phyloP scores from a whole-genome alignment of 2,888 invertebrate genomes.

The Cheilosia urbana region DNA sequence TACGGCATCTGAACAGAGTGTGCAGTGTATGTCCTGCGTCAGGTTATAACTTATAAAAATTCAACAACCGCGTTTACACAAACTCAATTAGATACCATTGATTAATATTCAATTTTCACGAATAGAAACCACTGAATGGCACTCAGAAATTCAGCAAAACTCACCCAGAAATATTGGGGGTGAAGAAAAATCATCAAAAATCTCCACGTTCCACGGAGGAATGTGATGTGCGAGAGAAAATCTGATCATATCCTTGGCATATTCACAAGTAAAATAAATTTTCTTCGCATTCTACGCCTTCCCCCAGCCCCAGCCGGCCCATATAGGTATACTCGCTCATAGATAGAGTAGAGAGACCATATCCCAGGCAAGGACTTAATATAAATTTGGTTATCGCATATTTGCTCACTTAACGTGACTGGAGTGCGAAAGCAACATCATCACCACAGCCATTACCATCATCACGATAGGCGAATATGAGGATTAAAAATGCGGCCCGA shows the following conservation, averaged over 20 bases:
- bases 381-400: conserved; percentile 70
- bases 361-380: conserved; percentile 44
- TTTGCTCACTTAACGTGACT: conserved; percentile 72
- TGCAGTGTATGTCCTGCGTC: conserved; percentile 18
- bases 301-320: neutral
- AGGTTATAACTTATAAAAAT: conserved; percentile 67
- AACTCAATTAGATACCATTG: conserved; percentile 69
- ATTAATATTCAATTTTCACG: conserved; percentile 71
- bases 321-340: neutral
- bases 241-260: conserved; percentile 63
- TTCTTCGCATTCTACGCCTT: conserved; percentile 51
- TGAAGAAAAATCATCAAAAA: conserved; percentile 49
- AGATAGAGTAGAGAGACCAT: neutral
- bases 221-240: conserved; percentile 51
- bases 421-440: conserved; percentile 66
- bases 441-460: conserved; percentile 55
- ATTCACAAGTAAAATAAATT: conserved; percentile 73
- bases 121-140: conserved; percentile 44
- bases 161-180: conserved; percentile 4
- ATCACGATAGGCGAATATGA: conserved; percentile 51
- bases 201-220: conserved; percentile 54
- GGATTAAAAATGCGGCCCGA: conserved; percentile 72
- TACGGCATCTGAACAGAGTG: neutral
- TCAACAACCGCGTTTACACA: conserved; percentile 55
- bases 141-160: conserved; percentile 4